Evolutionary conservation across 1,140 invertebrate species (phyloP).

Genomic region (Andrena cerasifolii): DNA sequence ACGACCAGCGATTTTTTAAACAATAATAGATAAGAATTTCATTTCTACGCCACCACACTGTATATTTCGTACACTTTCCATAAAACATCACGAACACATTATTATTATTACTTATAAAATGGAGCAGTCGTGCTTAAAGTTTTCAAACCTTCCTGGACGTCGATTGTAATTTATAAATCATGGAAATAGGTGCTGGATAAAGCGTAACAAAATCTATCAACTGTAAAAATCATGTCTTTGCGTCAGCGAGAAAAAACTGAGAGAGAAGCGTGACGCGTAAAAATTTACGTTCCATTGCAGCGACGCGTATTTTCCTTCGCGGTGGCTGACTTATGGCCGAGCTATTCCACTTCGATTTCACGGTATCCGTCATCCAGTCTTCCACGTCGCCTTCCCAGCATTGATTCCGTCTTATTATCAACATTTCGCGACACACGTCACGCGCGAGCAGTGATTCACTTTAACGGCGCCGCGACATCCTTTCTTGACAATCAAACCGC

Average conservation of each 20-base stretch:
- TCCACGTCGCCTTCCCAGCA: too few species aligned
- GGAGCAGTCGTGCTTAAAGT: too few species aligned
- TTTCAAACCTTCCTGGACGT: too few species aligned
- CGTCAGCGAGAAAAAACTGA: neutral
- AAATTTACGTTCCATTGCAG: neutral
- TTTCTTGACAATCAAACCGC: neutral
- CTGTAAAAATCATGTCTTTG: too few species aligned
- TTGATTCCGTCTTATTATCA: slow-evolving; percentile 21
- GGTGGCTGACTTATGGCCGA: neutral
- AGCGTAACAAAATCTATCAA: too few species aligned
- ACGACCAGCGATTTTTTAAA: too few species aligned
- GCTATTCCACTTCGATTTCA: slow-evolving; percentile 32
- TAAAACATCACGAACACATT: too few species aligned
- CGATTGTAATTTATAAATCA: neutral
- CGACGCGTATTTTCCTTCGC: neutral
- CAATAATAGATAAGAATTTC: too few species aligned
- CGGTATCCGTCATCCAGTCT: slow-evolving; percentile 12
- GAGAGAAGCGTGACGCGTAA: too few species aligned
- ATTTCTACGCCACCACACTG: too few species aligned
- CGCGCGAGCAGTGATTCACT: neutral
- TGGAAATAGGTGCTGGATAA: neutral
- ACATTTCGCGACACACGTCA: slow-evolving; percentile 5
- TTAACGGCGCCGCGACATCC: slow-evolving; percentile 13
- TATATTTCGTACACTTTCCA: too few species aligned
- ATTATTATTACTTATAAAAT: too few species aligned